Evolutionary conservation across 2,797 vertebrate genomes (phyloP).

Genomic region (Cossypha heuglini): DNA sequence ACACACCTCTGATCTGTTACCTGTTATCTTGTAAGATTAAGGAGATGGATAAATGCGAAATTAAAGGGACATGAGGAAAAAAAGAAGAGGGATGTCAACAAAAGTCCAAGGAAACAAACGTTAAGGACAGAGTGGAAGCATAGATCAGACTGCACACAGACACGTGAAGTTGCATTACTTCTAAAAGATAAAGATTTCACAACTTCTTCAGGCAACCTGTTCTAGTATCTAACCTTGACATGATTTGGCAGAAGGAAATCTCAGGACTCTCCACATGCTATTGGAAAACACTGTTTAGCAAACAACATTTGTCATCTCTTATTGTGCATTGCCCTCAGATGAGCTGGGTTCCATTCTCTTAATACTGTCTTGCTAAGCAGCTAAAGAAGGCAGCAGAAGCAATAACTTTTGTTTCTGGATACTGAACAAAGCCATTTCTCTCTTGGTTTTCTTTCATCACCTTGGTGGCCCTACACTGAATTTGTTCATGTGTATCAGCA

Average conservation of each 20-base stretch:
- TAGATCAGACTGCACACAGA: background rate
- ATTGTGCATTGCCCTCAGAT: background rate
- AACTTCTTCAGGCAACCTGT: background rate
- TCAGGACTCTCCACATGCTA: background rate
- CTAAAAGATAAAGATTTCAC: background rate
- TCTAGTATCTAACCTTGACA: background rate
- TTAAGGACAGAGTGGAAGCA: background rate
- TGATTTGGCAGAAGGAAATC: background rate
- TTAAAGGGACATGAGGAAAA: background rate
- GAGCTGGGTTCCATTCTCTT: background rate
- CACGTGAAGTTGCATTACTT: background rate
- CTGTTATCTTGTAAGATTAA: background rate
- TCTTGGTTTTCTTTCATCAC: background rate
- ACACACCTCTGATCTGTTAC: background rate
- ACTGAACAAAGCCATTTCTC: background rate
- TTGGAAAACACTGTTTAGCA: background rate
- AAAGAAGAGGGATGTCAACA: background rate
- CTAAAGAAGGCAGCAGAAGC: background rate
- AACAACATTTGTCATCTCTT: background rate
- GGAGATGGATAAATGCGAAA: rapidly evolving
- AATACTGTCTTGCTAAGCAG: background rate
- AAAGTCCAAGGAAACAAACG: background rate
- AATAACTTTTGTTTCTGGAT: background rate
- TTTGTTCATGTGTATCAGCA: background rate
- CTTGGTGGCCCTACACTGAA: too few species aligned